Base-by-base conservation (phyloP, 2,113 vertebrate species). In the Sapayoa aenigma region DNA sequence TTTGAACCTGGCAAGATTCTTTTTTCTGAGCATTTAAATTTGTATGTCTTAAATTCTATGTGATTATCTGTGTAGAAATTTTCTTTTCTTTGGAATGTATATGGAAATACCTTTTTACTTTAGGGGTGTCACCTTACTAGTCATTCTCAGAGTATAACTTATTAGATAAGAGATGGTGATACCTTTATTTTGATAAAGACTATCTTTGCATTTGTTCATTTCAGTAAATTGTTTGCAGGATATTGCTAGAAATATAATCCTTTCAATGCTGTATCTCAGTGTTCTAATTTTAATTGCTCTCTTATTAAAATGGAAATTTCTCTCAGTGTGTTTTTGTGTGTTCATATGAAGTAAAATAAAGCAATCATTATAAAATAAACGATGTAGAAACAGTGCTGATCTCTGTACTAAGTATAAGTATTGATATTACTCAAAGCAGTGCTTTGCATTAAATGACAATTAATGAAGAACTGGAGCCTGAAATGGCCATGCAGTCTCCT, bases 111-210 rank as follows among this genome's bases (percentile, higher is more conserved):
- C 58, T 80, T 83, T 24, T 89, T 77, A 82, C 47, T 92, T 90
- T 97, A 66, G 90, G 86, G 30, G 15, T 97, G 93, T 94, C 73
- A 80, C 39, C 35, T 91, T 68, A 52, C 35, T 89, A 91, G 73
- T 42, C 60, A 21, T 94, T 96, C 65, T 95, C 92, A 92, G 76
- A 76, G 62, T 78, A 81, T 90, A 69, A 52, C 96, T 96, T 96
- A 94, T 94, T 95, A 93, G 89, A 80, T 30, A 84, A 87, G 92
- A 96, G 88, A 87, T 95, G 44, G 23, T 90, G 27, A 21, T 95
- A 97, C 73, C 67, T 97, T 96, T 95, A 96, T 97, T 98, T 94
- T 97, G 84, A 96, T 97, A 96, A 97, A 97, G 92, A 72, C 58
- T 96, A 46, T 89, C 83, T 97, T 96, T 91, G 82, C 63, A 67